These are phyloP conservation scores for Catharus ustulatus DNA, from an alignment of 2,797 vertebrate genomes.

Conservation along the genomic window DNA sequence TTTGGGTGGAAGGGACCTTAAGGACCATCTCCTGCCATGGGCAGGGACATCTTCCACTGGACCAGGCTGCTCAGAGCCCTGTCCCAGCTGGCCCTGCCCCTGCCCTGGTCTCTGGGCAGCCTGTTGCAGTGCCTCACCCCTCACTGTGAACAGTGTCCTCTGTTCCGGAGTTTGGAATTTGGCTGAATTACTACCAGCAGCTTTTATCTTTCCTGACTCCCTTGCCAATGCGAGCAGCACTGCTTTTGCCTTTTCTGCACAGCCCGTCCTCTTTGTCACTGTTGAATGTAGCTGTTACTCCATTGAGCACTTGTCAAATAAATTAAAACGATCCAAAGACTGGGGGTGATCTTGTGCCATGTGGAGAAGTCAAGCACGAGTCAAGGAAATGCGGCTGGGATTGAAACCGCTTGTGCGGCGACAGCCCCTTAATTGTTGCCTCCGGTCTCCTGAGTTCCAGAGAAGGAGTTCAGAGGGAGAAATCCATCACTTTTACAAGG, in stretches of 20 bases:
- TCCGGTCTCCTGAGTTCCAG: background rate
- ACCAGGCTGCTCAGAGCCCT: background rate
- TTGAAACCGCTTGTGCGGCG: background rate
- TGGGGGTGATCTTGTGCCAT: background rate
- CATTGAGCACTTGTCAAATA: background rate
- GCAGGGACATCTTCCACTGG: background rate
- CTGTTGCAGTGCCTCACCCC: background rate
- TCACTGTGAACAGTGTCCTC: background rate
- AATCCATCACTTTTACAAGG: conserved; percentile 43
- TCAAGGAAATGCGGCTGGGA: background rate
- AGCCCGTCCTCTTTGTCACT: background rate
- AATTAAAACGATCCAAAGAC: background rate
- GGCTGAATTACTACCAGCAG: background rate
- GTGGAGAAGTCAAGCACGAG: conserved; percentile 16
- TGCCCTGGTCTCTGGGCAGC: background rate
- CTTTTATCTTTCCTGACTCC: background rate
- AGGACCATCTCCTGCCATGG: background rate
- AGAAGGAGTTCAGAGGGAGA: background rate
- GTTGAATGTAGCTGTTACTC: background rate
- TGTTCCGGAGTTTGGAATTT: background rate
- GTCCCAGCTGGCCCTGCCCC: background rate
- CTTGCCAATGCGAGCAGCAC: background rate
- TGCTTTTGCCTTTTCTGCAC: background rate
- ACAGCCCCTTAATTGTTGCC: conserved; percentile 36
- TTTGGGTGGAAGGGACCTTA: background rate